Evolutionary conservation across 2,113 vertebrate species (phyloP), one percentile per base, ranked within the genome.

Genomic region (Scomber colias): DNA sequence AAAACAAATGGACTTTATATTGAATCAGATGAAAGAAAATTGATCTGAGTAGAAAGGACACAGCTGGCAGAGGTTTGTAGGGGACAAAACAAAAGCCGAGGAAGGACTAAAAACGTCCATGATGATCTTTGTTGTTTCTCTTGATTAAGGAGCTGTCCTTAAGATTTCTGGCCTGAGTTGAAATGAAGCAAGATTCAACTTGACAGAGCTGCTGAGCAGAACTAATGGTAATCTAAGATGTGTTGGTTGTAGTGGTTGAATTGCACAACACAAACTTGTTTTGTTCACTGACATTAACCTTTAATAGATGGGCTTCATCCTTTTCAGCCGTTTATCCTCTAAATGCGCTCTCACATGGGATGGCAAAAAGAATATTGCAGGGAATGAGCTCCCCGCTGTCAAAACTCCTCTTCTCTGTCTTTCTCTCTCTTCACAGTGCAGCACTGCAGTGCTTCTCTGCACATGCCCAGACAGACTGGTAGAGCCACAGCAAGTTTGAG

Each of bases 371-470:
- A 77, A 66, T 71, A 71, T 84, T 54, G 80, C 91, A 81, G 66
- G 40, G 74, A 80, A 57, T 44, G 66, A 85, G 69, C 69, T 24
- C 77, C 82, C 67, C 62, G 46, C 65, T 82, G 80, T 87, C 76
- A 78, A 56, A 85, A 81, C 85, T 84, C 86, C 72, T 64, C 54
- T 77, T 71, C 68, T 59, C 46, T 48, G 62, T 77, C 69, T 77
- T n/a, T 82, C 70, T 85, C 81, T 70, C 73, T 80, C 17, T 56
- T 53, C 73, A 62, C 56, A 59, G 83, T 86, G 89, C 90, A 86
- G 90, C 86, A 92, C 88, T 92, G 92, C 92, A 90, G 90, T 91
- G 90, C 70, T 10, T 65, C 80, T 90, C 92, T 93, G 92, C 92
- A 92, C 92, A 91, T 93, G 90, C 90, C 89, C 92, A 93, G 88